Evolutionary conservation across 2,888 invertebrate genomes (phyloP), one percentile per base, ranked within the genome.

Genomic region (Lithophane leautieri): DNA sequence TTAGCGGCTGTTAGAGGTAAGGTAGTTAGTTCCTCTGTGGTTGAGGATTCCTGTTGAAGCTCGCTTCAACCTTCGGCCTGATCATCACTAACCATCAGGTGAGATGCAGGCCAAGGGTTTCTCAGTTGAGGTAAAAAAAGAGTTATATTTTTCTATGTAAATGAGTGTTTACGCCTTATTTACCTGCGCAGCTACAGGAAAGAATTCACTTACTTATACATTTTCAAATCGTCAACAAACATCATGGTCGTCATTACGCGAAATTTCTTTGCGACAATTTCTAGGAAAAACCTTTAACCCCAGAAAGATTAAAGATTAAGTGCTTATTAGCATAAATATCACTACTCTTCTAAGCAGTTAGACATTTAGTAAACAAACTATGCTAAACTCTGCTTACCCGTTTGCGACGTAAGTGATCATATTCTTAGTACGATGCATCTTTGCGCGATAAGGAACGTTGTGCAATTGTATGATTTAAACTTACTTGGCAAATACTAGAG

Each of bases 401-500:
- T 83, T 73, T 9, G 52, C n/a, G 22, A 78, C 76, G 75, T 79
- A 83, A 82, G 78, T 63, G 34, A 75, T 73, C 52, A 79, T 79
- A 81, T 84, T 81, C 69, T 56, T 22, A 65, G 52, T 69, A 50
- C 58, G 81, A 79, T 63, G 85, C 87, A 87, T 87, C 87, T 88
- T 78, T 86, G 68, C 56, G 42, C 67, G 85, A 79, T 87, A 86
- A 81, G 81, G 67, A 76, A 62, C 34, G 73, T 88, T 87, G 83
- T 78, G 87, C 81, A 87, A 89, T 85, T 78, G 79, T 81, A 78
- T 40, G 72, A 79, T 78, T 80, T 78, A 79, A 78, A 78, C 74
- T 76, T 44, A 78, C 68, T 52, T 63, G 42, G 4, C 77, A 74
- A 61, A 76, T 8, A 87, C 52, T 73, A 85, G 44, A 34, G 7